Evolutionary conservation across 2,113 vertebrate genomes (phyloP), one percentile per base, ranked within the genome.

Genomic region (Psilopsiagon aymara): DNA sequence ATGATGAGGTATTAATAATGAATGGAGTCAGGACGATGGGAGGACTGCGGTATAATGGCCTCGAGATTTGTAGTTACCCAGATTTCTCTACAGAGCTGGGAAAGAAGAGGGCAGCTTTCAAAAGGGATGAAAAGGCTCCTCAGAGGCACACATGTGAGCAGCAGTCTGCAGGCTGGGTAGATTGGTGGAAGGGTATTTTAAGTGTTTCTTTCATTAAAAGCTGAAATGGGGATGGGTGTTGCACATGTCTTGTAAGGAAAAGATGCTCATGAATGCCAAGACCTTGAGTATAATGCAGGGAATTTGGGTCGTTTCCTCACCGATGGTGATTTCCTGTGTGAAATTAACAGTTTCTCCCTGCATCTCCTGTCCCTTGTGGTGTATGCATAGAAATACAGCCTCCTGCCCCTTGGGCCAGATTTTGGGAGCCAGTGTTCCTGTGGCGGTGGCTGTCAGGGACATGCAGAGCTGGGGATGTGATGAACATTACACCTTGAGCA

Each of bases 1-100:
- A 94, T 39, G 52, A 81, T 31, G 60, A 66, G 47, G 39, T 95
- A 66, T 96, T 88, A 96, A 96, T 92, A 95, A 93, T 86, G 66
- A 94, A 94, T 62, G 73, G 47, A 66, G 39, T 29, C 73, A 47
- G 68, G 75, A 92, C 53, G 27, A 51, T 31, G 76, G 88, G 64
- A 77, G 71, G 86, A 39, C 4, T 4, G 85, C 75, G 67, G 46
- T 21, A 43, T 70, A 86, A 95, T 37, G 59, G 75, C 82, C 73
- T 93, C 0, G 0, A 93, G 79, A 90, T 74, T 77, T 70, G 68
- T 78, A 7, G 16, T 93, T 83, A 88, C 71, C 33, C n/a, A 55
- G 43, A 64, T 78, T 67, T 73, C 43, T 88, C 55, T 53, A 6
- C 46, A n/a, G 90, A 82, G 66, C 73, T 84, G 60, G 35, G 59